Evolutionary conservation across 2,797 vertebrate species (phyloP).

Genomic region (Eutrigla gurnardus): DNA sequence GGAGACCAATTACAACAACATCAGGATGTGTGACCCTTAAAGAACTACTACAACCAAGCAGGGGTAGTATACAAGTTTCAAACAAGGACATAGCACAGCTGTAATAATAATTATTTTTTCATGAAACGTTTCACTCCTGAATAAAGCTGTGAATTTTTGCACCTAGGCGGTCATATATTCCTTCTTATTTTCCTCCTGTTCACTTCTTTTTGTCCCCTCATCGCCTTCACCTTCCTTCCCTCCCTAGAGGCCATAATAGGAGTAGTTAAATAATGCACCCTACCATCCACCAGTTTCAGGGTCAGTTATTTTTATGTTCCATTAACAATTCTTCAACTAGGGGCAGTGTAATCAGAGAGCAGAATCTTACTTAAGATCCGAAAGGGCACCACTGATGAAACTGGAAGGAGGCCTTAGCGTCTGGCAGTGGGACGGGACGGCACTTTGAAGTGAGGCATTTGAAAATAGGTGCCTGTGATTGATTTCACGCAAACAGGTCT

Average conservation of each 20-base stretch:
- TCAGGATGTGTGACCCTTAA: slow-evolving; percentile 66
- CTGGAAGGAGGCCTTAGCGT: slow-evolving; percentile 49
- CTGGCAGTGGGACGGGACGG: slow-evolving; percentile 59
- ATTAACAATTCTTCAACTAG: slow-evolving; percentile 65
- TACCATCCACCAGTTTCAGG: slow-evolving; percentile 65
- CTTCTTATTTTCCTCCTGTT: slow-evolving; percentile 27
- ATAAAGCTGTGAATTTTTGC: slow-evolving; percentile 37
- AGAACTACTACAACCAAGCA: slow-evolving; percentile 50
- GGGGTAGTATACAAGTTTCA: slow-evolving; percentile 25
- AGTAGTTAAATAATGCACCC: slow-evolving; percentile 72
- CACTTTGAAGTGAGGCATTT: slow-evolving; percentile 79
- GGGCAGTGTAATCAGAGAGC: slow-evolving; percentile 64
- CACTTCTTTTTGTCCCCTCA: slow-evolving; percentile 19
- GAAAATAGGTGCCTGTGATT: slow-evolving; percentile 71
- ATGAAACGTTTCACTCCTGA: slow-evolving; percentile 23
- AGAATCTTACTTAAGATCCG: slow-evolving; percentile 64
- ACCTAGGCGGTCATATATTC: background rate
- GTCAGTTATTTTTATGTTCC: slow-evolving; percentile 75
- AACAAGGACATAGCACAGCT: slow-evolving; percentile 27
- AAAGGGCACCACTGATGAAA: slow-evolving; percentile 63
- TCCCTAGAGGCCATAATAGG: slow-evolving; percentile 41
- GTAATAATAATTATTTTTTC: slow-evolving; percentile 30
- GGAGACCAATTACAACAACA: slow-evolving; percentile 78
- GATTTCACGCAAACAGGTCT: slow-evolving; percentile 81
- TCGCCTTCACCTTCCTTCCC: slow-evolving; percentile 14